These are phyloP conservation scores for Lycopodina hypogea DNA, from an alignment of 37 sponge, comb jelly and placozoan genomes.

Conservation along the genomic window DNA sequence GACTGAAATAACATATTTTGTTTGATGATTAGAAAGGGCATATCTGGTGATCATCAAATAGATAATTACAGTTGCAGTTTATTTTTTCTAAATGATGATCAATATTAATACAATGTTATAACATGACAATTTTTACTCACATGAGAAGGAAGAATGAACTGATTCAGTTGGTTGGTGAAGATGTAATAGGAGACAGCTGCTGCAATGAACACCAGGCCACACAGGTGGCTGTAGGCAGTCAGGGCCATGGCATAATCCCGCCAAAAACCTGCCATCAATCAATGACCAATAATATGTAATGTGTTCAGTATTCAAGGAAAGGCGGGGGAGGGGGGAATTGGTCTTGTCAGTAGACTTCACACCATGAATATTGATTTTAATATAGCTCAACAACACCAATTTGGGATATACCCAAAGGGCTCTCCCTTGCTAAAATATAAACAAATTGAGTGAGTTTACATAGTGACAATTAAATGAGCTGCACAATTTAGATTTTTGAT, in stretches of 20 bases:
- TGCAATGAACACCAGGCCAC: conserved; percentile 67
- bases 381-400: too few species aligned
- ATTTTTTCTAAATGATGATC: too few species aligned
- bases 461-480: too few species aligned
- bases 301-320: background rate
- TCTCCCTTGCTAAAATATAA: too few species aligned
- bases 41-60: background rate
- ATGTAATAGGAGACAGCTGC: conserved; percentile 48
- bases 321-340: background rate
- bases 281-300: background rate
- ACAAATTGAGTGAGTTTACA: too few species aligned
- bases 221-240: conserved; percentile 64
- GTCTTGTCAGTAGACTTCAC: background rate
- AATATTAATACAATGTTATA: too few species aligned
- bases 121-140: background rate
- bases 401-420: too few species aligned
- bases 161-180: conserved; percentile 9
- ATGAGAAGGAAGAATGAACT: conserved; percentile 33
- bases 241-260: conserved; percentile 56
- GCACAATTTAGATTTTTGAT: too few species aligned
- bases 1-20: too few species aligned
- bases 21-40: background rate
- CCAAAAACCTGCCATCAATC: conserved; percentile 56
- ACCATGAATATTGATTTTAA: too few species aligned
- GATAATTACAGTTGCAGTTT: background rate